Base-by-base conservation (phyloP, 2,113 vertebrate genomes). In the Mugil cephalus region DNA sequence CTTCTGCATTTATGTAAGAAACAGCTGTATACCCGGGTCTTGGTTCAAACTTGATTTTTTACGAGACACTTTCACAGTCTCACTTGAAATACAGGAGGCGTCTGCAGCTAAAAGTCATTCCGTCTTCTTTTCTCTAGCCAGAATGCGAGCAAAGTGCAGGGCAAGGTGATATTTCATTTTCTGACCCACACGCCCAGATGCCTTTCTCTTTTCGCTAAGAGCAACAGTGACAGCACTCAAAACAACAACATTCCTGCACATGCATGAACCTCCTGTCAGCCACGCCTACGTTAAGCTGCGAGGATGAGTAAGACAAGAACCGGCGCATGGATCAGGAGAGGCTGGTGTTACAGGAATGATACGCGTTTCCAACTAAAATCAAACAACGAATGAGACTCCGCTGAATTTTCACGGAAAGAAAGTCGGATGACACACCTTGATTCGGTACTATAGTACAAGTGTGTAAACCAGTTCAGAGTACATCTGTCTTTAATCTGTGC, bases 231-330 rank as follows among this genome's bases (percentile, higher is more conserved):
- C 78, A 82, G 55, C 13, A 51, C 36, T 7, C 19, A 30, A 76
- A 46, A 42, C 18, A 53, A 42, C 47, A 66, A 34, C 84, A 89
- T 84, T 87, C 85, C 81, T 76, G 30, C 65, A 77, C 82, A 72
- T 65, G 69, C 79, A 75, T 50, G 81, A 18, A 78, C 79, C n/a
- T 68, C 66, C 9, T 55, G 48, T 19, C 14, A 1, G 68, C 72
- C 81, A 77, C 75, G 30, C 79, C 82, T 66, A 36, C 0, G 0
- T 7, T 8, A 17, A 67, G 24, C 36, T 75, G 36, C 24, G 10
- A 78, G n/a, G 21, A 59, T 34, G 24, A 58, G 7, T 0, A 55
- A 58, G 15, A 7, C 13, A 4, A 52, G 14, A 72, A 78, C 46
- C 18, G 56, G 11, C n/a, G 34, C 11, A 15, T 46, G 24, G 38